Base-by-base conservation (phyloP, 1,140 invertebrate genomes). In the Drosophila oshimai region DNA sequence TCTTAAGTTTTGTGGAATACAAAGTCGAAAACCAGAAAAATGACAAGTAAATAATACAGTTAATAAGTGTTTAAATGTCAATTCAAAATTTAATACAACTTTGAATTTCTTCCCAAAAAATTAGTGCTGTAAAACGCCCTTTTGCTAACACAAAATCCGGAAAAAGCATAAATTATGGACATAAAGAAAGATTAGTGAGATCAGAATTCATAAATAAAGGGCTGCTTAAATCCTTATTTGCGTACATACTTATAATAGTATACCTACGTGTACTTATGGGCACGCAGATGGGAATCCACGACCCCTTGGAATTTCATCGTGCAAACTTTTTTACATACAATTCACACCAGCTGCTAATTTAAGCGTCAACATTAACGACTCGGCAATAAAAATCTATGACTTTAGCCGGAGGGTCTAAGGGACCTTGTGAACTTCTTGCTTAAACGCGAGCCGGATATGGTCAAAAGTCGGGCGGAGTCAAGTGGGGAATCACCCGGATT, bases 301-400 rank as follows among this genome's bases (percentile, higher is more conserved):
- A n/a, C n/a, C n/a, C 33, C 44, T 29, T 6, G 64, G 37, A 64
- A 58, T 71, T 86, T 84, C 86, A 84, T 84, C 80, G 79, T 80
- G 79, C 79, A 86, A 80, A 86, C 75, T 87, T 80, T 73, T 41
- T 55, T 70, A 73, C 75, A 84, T 78, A 84, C 84, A 83, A 74
- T 84, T 84, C 79, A 86, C 74, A 86, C 74, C 79, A 84, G 80
- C 79, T 86, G 79, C 79, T 86, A 86, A 86, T n/a, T n/a, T n/a
- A n/a, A n/a, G n/a, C n/a, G n/a, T n/a, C n/a, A n/a, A n/a, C n/a
- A n/a, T 86, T 84, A 84, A 84, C 80, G 75, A 80, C 80, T 57
- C 41, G 10, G 50, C 61, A 80, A 80, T 75, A 64, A n/a, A n/a
- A n/a, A n/a, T n/a, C n/a, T n/a, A n/a, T n/a, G n/a, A n/a, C n/a